phyloP scores from a whole-genome alignment of 2,113 vertebrate species.

The Corythoichthys intestinalis region DNA sequence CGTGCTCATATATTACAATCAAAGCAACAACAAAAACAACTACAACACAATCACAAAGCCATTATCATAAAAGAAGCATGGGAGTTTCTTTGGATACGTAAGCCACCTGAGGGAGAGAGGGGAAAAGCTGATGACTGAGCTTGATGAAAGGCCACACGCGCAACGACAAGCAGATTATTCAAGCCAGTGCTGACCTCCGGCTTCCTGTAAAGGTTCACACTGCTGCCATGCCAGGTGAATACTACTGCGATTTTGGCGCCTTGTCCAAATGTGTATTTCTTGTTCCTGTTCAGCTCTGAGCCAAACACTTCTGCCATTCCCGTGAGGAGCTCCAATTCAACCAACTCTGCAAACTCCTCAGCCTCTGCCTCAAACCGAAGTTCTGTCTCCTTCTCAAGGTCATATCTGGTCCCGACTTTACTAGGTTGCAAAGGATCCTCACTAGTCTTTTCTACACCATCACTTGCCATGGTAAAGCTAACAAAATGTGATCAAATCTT shows the following conservation, averaged over 20 bases:
- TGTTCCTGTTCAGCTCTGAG: slow-evolving; percentile 93
- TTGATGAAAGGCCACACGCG: not conserved
- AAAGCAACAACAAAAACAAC: too few relatives aligned
- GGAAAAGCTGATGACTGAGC: not conserved
- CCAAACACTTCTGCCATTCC: slow-evolving; percentile 95
- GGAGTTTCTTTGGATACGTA: slow-evolving; percentile 95
- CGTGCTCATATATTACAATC: too few relatives aligned
- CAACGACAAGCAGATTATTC: not conserved
- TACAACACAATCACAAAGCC: not conserved
- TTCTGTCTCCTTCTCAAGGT: slow-evolving; percentile 94
- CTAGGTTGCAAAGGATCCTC: slow-evolving; percentile 71
- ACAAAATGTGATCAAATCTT: too few relatives aligned
- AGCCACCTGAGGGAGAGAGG: slow-evolving; percentile 71
- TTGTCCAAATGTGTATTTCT: slow-evolving; percentile 90
- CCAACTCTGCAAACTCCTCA: slow-evolving; percentile 73
- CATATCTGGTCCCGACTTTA: slow-evolving; percentile 77
- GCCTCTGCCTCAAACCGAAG: slow-evolving; percentile 95
- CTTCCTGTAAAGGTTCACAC: slow-evolving; percentile 86
- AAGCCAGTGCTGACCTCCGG: slow-evolving; percentile 73
- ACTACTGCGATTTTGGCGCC: slow-evolving; percentile 89
- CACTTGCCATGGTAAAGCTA: slow-evolving; percentile 65
- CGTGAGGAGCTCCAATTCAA: slow-evolving; percentile 86
- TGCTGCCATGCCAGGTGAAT: slow-evolving; percentile 97
- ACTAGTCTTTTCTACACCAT: slow-evolving; percentile 60
- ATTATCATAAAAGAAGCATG: slow-evolving; percentile 80